Conservation (phyloP, 2,797 vertebrate species). For the Rhabdomys pumilio region DNA sequence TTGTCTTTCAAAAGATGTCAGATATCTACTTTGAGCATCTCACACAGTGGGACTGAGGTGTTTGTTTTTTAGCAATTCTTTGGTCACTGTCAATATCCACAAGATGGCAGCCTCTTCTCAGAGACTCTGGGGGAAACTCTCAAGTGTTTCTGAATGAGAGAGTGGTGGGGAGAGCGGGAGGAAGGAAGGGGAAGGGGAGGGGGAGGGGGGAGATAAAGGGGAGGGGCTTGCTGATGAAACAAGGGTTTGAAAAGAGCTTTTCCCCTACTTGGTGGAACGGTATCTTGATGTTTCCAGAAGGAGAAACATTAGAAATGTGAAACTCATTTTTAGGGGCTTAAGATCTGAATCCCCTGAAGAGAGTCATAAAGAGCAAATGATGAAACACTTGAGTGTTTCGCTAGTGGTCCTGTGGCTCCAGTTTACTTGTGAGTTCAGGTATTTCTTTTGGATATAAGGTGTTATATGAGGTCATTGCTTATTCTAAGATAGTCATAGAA, state of each 20-base stretch:
- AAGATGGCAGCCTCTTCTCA: slow-evolving; percentile 74
- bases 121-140: neutral
- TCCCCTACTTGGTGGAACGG: neutral
- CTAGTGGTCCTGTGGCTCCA: slow-evolving; percentile 70
- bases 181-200: too few relatives aligned
- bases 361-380: neutral
- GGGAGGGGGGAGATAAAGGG: too few relatives aligned
- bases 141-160: neutral
- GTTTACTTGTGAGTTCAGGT: slow-evolving; percentile 55
- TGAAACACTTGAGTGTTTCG: neutral
- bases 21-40: neutral
- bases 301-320: neutral
- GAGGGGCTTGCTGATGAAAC: neutral
- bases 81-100: neutral
- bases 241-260: neutral
- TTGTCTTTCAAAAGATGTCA: neutral
- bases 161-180: too few relatives aligned
- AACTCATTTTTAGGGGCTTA: neutral
- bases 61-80: neutral
- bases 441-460: neutral
- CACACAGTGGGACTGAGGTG: neutral
- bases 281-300: neutral
- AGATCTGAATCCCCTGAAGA: neutral
- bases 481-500: neutral
- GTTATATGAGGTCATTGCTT: neutral